Base-by-base conservation (phyloP, 2,113 vertebrate genomes). In the Oryzias melastigma region DNA sequence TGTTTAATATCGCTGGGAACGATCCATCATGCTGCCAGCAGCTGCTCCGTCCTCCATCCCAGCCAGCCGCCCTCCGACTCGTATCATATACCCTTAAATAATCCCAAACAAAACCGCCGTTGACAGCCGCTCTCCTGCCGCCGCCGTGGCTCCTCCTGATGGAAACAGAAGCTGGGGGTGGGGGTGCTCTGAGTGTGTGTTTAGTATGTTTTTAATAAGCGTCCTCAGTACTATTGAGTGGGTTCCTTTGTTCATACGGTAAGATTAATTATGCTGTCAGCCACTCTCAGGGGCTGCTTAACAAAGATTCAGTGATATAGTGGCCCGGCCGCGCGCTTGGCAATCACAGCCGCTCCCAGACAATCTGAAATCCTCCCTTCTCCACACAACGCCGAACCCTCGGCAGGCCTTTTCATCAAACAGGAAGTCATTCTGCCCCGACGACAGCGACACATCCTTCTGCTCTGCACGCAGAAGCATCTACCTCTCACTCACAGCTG, bases 271-370 rank as follows among this genome's bases (percentile, higher is more conserved):
- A 99, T 97, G 95, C 96, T 97, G 95, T 98, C 96, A 98, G 94
- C 86, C 92, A 93, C 93, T 96, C 95, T 96, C 96, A 96, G 95
- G 95, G 95, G 95, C 95, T 95, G 95, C 96, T 97, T 98, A 99
- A 98, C 97, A 97, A 99, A 99, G 97, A 99, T 99, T 96, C 97
- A 98, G 94, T 96, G 97, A 99, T 98, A 98, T 97, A 97, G 96
- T 95, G 94, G 94, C 76, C 80, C 40, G 76, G 84, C 81, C 86
- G 82, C 80, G 92, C 91, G 93, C 93, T 95, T 96, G 91, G 93
- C 95, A 97, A 97, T 96, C 95, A 96, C 94, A 96, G 96, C 96
- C 95, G 95, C 75, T 62, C 48, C 52, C 61, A 86, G 80, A 86
- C 94, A 94, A 95, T 97, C 95, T 95, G 93, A 96, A 95, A 95